Conservation (phyloP, 2,888 invertebrate genomes). For the Lepetodrilus schrolli region DNA sequence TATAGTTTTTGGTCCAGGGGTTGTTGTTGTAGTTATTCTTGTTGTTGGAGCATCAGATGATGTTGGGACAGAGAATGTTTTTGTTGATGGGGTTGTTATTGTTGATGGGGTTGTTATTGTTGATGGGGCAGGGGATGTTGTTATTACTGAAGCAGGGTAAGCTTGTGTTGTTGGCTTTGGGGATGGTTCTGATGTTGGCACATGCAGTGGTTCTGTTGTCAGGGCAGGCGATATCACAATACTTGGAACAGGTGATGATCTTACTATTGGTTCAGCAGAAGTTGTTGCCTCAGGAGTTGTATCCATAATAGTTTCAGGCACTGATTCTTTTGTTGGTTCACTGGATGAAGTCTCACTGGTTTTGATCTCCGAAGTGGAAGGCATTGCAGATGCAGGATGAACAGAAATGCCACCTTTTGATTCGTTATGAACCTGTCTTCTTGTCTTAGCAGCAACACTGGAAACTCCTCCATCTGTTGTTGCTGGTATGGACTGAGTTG, state of each 20-base stretch:
- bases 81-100: background rate
- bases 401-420: too few relatives aligned
- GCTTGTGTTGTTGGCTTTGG: background rate
- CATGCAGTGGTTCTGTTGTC: background rate
- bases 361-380: too few relatives aligned
- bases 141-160: background rate
- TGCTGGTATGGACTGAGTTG: too few relatives aligned
- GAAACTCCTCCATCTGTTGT: too few relatives aligned
- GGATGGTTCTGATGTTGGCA: too few relatives aligned
- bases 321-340: too few relatives aligned
- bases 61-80: background rate
- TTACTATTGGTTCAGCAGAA: slow-evolving; percentile 6
- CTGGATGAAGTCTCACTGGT: too few relatives aligned
- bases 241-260: slow-evolving; percentile 10
- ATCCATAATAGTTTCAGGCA: background rate
- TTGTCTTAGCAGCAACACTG: too few relatives aligned
- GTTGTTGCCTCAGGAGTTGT: slow-evolving; percentile 7
- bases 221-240: background rate
- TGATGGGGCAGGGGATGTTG: background rate
- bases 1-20: background rate
- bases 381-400: too few relatives aligned
- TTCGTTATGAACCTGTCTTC: too few relatives aligned
- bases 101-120: background rate
- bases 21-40: slow-evolving; percentile 19
- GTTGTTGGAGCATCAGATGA: slow-evolving; percentile 6